A percentile compares a stretch with the other conserved stretches of the same genome.
phyloP scores from a whole-genome alignment of 2,888 invertebrate species.

The Sarcophaga variegata region DNA sequence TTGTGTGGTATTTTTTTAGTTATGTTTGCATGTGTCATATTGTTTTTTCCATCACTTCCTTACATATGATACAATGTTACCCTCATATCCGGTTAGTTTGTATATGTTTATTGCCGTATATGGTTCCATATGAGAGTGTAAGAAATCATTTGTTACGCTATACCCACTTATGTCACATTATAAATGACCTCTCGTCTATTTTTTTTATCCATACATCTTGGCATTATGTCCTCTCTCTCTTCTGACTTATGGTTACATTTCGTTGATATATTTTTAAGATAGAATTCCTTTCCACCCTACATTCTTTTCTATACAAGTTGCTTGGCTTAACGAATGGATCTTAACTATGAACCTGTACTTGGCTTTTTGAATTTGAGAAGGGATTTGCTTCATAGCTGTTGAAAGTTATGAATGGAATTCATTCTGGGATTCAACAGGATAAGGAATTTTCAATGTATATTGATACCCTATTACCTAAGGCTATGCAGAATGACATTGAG shows the following conservation, averaged over 20 bases:
- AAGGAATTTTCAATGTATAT: too few relatives aligned
- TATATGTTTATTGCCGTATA: not conserved
- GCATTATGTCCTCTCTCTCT: constrained; percentile 46
- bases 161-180: constrained; percentile 66
- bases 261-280: constrained; percentile 17
- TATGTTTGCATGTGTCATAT: not conserved
- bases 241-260: constrained; percentile 11
- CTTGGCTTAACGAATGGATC: not conserved
- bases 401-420: too few relatives aligned
- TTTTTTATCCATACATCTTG: constrained; percentile 55
- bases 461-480: too few relatives aligned
- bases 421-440: too few relatives aligned
- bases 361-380: too few relatives aligned
- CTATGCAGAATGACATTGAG: too few relatives aligned
- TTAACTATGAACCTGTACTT: not conserved
- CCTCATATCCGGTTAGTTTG: constrained; percentile 52
- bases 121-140: constrained; percentile 28
- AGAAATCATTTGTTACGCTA: constrained; percentile 59
- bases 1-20: not conserved
- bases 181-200: constrained; percentile 64
- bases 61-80: constrained; percentile 11
- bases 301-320: not conserved
- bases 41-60: not conserved
- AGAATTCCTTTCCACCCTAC: constrained; percentile 33
- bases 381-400: too few relatives aligned